Evolutionary conservation across 2,888 invertebrate genomes (phyloP).

Genomic region (Amphipoea lucens): DNA sequence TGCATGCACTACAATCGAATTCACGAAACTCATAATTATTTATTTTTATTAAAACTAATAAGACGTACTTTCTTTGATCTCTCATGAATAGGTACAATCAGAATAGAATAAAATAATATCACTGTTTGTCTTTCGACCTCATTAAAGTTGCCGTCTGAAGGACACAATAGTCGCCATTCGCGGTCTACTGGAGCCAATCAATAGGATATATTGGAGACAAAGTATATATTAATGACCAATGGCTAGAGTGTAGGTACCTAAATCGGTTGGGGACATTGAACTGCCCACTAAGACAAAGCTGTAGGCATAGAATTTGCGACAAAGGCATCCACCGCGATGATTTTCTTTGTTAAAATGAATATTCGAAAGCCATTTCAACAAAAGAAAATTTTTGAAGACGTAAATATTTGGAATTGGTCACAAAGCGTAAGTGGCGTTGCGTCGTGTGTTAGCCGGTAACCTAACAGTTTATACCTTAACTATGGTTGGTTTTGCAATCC

Average conservation of each 20-base stretch:
- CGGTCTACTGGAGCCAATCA: slow-evolving; percentile 59
- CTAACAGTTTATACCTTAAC: not conserved
- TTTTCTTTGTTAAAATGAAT: not conserved
- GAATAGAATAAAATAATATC: slow-evolving; percentile 53
- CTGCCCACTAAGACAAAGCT: not conserved
- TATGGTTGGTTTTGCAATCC: not conserved
- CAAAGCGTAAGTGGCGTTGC: not conserved
- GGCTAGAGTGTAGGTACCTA: not conserved
- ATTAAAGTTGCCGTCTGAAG: slow-evolving; percentile 44
- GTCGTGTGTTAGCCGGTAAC: no score
- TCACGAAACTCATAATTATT: not conserved
- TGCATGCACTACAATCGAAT: not conserved
- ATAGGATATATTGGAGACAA: slow-evolving; percentile 41
- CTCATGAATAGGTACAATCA: slow-evolving; percentile 13
- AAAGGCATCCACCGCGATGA: not conserved
- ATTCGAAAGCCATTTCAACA: no score
- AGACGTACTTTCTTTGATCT: not conserved
- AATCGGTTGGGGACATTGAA: slow-evolving; percentile 14
- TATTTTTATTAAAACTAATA: not conserved
- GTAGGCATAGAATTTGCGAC: not conserved
- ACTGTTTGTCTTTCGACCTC: slow-evolving; percentile 49
- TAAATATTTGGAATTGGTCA: not conserved
- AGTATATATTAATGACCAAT: slow-evolving; percentile 47
- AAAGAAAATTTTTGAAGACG: not conserved
- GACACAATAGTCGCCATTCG: slow-evolving; percentile 33